Conservation (phyloP, 1,140 invertebrate species). For the Camponotus vicinus region DNA sequence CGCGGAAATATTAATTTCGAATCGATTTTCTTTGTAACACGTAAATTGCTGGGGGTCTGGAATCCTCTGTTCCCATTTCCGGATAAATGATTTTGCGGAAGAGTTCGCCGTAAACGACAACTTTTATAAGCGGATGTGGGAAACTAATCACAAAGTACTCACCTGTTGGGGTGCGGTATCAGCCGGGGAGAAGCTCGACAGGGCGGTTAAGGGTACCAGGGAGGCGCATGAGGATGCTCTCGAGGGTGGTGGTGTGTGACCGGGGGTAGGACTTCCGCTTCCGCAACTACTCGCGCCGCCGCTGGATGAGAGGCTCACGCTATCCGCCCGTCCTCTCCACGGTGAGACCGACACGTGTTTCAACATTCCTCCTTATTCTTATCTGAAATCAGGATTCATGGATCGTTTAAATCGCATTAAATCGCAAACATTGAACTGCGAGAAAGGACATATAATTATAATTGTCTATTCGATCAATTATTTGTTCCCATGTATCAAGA, state of each 20-base stretch:
- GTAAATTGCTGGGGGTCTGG: neutral
- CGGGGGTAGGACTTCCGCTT: conserved; percentile 84
- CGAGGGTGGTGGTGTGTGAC: conserved; percentile 84
- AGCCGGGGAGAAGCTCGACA: conserved; percentile 83
- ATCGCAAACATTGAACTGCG: conserved; percentile 13
- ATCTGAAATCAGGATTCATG: conserved; percentile 55
- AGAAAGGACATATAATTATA: neutral
- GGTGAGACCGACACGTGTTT: conserved; percentile 96
- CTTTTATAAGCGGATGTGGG: neutral
- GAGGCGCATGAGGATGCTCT: conserved; percentile 85
- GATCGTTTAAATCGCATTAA: conserved; percentile 19
- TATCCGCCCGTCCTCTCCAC: conserved; percentile 92
- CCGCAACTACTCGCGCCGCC: conserved; percentile 89
- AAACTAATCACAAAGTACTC: conserved; percentile 54
- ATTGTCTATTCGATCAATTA: neutral
- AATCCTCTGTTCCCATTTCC: neutral
- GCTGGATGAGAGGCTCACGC: conserved; percentile 92
- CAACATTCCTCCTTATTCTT: conserved; percentile 88
- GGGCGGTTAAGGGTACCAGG: conserved; percentile 81
- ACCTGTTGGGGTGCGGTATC: conserved; percentile 82
- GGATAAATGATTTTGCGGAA: conserved; percentile 1
- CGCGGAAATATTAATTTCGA: neutral
- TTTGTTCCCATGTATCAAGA: neutral
- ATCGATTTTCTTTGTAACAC: neutral
- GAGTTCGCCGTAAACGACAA: neutral